These are phyloP conservation scores for Hypomecis punctinalis DNA, from an alignment of 2,888 invertebrate genomes.

Conservation along the genomic window DNA sequence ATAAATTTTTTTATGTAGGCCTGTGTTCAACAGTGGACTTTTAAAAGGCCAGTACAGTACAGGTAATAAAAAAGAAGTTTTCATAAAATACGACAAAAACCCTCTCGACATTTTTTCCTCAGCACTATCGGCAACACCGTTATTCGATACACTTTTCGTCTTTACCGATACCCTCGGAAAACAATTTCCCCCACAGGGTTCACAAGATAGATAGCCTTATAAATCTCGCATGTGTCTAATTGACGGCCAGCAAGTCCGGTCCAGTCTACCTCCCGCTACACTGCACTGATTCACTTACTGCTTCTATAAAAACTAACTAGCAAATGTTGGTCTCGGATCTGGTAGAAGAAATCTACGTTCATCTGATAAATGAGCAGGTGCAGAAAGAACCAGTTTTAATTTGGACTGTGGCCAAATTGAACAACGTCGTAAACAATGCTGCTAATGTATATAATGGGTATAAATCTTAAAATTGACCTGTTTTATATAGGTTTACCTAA, in stretches of 20 bases:
- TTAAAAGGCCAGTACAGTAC: too few relatives aligned
- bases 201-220: conserved; percentile 78
- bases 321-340: conserved; percentile 48
- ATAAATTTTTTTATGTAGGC: too few relatives aligned
- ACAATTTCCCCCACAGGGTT: conserved; percentile 67
- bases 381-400: conserved; percentile 28
- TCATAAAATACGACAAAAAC: background rate
- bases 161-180: conserved; percentile 60
- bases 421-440: conserved; percentile 26
- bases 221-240: conserved; percentile 81
- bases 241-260: conserved; percentile 64
- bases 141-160: conserved; percentile 35
- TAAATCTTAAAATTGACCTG: conserved; percentile 6
- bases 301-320: conserved; percentile 50
- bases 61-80: too few relatives aligned
- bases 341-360: conserved; percentile 21
- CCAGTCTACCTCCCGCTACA: conserved; percentile 52
- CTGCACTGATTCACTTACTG: conserved; percentile 66
- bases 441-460: conserved; percentile 16
- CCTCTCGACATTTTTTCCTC: background rate
- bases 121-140: conserved; percentile 14
- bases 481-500: too few relatives aligned
- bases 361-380: conserved; percentile 36
- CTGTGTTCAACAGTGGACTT: too few relatives aligned
- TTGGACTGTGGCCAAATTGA: conserved; percentile 30